Evolutionary conservation across 2,113 vertebrate species (phyloP).

Genomic region (Neolamprologus cancellatus): DNA sequence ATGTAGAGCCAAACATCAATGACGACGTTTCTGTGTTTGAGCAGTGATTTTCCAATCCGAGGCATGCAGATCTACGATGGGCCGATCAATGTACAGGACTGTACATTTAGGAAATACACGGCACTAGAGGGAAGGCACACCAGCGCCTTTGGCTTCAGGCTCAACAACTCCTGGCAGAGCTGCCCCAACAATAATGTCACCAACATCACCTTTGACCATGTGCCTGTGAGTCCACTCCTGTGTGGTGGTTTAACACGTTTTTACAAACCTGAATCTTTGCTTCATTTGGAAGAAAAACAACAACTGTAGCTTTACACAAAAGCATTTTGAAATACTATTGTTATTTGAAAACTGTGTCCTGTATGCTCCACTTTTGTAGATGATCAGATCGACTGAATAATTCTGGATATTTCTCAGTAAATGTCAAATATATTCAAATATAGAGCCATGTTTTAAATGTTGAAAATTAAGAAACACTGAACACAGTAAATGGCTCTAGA

Average conservation of each 20-base stretch:
- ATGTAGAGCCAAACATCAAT: background rate
- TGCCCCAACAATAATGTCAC: conserved; percentile 94
- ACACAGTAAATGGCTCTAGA: background rate
- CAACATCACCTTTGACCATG: conserved; percentile 79
- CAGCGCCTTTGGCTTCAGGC: conserved; percentile 92
- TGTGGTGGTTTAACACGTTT: background rate
- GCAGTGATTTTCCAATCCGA: conserved; percentile 88
- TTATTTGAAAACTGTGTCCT: background rate
- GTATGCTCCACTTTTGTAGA: background rate
- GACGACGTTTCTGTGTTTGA: background rate
- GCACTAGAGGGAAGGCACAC: conserved; percentile 89
- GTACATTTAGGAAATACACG: conserved; percentile 88
- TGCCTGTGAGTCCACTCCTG: conserved; percentile 80
- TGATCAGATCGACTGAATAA: background rate
- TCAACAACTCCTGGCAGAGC: conserved; percentile 98
- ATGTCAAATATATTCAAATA: background rate
- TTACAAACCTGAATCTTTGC: background rate
- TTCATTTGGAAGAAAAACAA: background rate
- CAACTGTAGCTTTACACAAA: background rate
- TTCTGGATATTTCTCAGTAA: background rate
- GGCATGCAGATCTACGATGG: conserved; percentile 96
- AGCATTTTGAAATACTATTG: background rate
- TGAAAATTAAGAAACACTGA: background rate
- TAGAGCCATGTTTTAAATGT: background rate
- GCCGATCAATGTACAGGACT: conserved; percentile 90